Evolutionary conservation across 1,140 invertebrate species (phyloP).

Genomic region (Brachionus plicatilis): DNA sequence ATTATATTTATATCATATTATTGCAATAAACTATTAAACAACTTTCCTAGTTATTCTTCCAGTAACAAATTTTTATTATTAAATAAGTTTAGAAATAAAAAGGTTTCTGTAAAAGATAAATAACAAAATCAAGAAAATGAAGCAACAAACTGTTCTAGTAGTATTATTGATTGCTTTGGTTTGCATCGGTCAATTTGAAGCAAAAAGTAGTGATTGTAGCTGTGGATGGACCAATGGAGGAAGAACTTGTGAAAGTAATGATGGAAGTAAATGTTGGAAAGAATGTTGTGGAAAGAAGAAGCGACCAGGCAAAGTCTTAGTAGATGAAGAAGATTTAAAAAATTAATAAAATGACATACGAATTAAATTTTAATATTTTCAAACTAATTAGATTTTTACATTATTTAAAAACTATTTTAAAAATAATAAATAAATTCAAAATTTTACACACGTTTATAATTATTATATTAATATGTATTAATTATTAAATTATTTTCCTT

Average conservation of each 20-base stretch:
- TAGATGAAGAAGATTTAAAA: neutral
- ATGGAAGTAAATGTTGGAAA: neutral
- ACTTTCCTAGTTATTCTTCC: too few relatives aligned
- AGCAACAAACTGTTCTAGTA: neutral
- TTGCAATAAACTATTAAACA: too few relatives aligned
- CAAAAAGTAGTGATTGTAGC: neutral
- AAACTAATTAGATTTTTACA: neutral
- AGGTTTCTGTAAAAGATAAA: neutral
- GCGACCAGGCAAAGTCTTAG: neutral
- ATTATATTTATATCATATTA: too few relatives aligned
- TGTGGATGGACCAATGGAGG: neutral
- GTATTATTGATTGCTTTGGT: neutral
- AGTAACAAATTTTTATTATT: too few relatives aligned
- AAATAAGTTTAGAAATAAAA: too few relatives aligned
- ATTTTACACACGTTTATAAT: neutral
- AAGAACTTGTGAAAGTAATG: neutral
- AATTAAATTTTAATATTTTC: too few relatives aligned
- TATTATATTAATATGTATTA: too few relatives aligned
- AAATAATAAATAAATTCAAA: too few relatives aligned
- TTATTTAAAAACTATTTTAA: too few relatives aligned
- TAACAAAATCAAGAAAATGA: neutral
- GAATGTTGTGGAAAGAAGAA: neutral
- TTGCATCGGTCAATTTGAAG: neutral
- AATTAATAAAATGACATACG: neutral
- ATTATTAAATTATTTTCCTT: too few relatives aligned